Percentiles rank a stretch among this genome's conserved stretches.
These are phyloP conservation scores for Porites lutea DNA, from an alignment of 64 coral and sea anemone genomes.

Conservation along the genomic window DNA sequence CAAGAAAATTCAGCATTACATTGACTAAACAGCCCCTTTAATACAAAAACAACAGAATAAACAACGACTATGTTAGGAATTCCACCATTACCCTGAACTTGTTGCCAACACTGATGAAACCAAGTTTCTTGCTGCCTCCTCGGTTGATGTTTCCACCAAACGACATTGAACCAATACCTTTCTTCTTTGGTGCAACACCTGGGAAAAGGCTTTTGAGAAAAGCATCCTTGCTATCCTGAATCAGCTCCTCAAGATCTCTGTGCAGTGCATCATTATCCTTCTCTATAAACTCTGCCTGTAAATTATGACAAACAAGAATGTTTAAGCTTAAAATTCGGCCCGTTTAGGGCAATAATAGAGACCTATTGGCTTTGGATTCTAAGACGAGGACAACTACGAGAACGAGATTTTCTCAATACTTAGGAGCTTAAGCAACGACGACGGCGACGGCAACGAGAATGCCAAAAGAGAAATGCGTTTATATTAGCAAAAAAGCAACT, in stretches of 20 bases:
- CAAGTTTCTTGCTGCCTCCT: conserved; percentile 87
- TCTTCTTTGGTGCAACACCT: conserved; percentile 31
- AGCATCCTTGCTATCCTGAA: conserved; percentile 92
- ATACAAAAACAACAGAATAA: neutral
- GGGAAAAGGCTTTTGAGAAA: conserved; percentile 98
- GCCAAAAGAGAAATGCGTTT: too few species aligned
- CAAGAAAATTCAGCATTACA: too few species aligned
- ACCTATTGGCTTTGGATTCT: too few species aligned
- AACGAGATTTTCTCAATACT: too few species aligned
- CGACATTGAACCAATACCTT: conserved; percentile 60
- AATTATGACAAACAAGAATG: neutral
- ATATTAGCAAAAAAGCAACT: too few species aligned
- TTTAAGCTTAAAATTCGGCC: neutral
- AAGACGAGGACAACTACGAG: too few species aligned
- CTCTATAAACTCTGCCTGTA: conserved; percentile 89
- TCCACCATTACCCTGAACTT: conserved; percentile 86
- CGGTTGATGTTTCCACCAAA: conserved; percentile 33
- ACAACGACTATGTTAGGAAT: neutral
- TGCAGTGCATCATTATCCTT: conserved; percentile 98
- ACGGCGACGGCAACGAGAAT: too few species aligned
- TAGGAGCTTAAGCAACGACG: too few species aligned
- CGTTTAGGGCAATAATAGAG: neutral
- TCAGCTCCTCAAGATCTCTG: conserved; percentile 82
- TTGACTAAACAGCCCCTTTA: neutral
- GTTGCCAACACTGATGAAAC: conserved; percentile 90